Conservation (phyloP, 2,797 vertebrate genomes). For the Bufotes viridis region DNA sequence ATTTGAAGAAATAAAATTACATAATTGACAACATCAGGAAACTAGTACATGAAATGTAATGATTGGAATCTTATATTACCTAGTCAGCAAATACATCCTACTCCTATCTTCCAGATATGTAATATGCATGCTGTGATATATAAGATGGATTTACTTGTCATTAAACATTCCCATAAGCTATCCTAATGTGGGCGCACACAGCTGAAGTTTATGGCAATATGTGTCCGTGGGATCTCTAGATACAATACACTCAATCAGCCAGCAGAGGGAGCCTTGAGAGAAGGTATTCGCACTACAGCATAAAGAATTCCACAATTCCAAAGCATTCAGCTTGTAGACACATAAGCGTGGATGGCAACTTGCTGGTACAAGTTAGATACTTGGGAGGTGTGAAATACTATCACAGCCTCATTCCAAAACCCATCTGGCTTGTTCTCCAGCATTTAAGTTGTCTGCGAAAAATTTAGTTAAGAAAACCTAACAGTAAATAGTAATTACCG, state of each 20-base stretch:
- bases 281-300: background rate
- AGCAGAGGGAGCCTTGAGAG: background rate
- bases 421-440: background rate
- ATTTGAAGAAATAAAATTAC: background rate
- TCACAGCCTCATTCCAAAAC: background rate
- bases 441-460: background rate
- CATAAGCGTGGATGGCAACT: background rate
- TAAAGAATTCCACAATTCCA: background rate
- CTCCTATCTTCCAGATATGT: background rate
- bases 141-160: too few species aligned
- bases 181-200: too few species aligned
- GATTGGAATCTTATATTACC: too few species aligned
- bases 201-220: too few species aligned
- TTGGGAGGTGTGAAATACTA: slow-evolving; percentile 31
- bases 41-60: too few species aligned
- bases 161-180: too few species aligned
- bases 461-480: too few species aligned
- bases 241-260: background rate
- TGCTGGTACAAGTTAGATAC: slow-evolving; percentile 3
- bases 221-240: background rate
- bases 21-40: background rate
- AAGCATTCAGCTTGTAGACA: slow-evolving; percentile 6
- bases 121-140: background rate
- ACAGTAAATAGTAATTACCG: background rate
- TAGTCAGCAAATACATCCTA: background rate